phyloP scores from a whole-genome alignment of 2,113 vertebrate species.

The Bubo bubo region DNA sequence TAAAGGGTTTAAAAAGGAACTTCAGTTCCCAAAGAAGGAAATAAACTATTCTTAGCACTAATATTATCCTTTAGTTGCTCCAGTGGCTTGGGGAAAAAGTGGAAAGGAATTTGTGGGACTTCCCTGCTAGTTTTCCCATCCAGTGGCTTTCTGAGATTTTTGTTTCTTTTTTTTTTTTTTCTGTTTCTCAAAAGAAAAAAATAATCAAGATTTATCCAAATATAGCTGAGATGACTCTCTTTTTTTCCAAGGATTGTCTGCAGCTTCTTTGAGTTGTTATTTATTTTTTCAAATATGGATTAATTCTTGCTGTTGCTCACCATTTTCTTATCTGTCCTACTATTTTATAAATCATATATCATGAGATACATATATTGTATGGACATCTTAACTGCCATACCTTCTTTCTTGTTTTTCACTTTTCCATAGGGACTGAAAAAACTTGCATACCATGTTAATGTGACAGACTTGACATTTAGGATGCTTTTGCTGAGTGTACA shows the following conservation, averaged over 20 bases:
- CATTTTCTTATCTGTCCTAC: not conserved
- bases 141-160: not conserved
- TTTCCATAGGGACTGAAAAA: not conserved
- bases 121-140: not conserved
- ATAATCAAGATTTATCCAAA: not conserved
- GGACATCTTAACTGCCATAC: rapidly evolving
- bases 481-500: not conserved
- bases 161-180: not conserved
- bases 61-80: not conserved
- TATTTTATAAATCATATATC: not conserved
- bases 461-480: not conserved
- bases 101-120: not conserved
- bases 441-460: not conserved
- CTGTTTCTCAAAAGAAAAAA: not conserved
- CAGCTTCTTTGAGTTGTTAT: not conserved
- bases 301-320: not conserved
- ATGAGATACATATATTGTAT: not conserved
- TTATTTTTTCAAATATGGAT: not conserved
- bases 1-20: not conserved
- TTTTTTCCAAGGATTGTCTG: not conserved
- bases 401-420: not conserved
- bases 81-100: not conserved
- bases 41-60: not conserved
- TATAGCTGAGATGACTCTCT: rapidly evolving
- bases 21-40: not conserved